Percentiles rank a stretch among this genome's conserved stretches.
Conservation (phyloP, 2,797 vertebrate genomes). For the Pseudopleuronectes americanus region DNA sequence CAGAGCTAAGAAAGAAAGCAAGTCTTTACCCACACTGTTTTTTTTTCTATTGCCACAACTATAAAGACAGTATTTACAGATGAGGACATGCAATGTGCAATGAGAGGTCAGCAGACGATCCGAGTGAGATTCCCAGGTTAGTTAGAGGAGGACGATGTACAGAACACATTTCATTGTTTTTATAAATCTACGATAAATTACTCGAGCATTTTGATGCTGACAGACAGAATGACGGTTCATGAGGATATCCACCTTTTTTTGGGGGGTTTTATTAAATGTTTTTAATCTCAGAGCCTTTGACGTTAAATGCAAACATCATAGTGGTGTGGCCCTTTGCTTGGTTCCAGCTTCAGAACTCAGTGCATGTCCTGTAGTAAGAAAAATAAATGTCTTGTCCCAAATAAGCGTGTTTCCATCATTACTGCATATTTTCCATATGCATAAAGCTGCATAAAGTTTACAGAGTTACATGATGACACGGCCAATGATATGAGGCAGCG, state of each 20-base stretch:
- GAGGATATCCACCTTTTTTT: conserved; percentile 4
- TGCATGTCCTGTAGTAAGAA: conserved; percentile 72
- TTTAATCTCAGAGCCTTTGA: conserved; percentile 30
- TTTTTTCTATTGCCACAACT: conserved; percentile 59
- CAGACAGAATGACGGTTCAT: background rate
- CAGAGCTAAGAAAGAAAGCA: conserved; percentile 50
- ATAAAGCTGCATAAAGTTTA: conserved; percentile 71
- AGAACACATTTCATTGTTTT: conserved; percentile 40
- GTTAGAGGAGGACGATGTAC: conserved; percentile 41
- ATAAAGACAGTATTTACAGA: conserved; percentile 81
- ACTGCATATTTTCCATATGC: conserved; percentile 70
- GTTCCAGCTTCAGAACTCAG: conserved; percentile 68
- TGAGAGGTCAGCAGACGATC: conserved; percentile 54
- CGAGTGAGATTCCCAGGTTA: conserved; percentile 30
- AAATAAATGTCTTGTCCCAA: conserved; percentile 71
- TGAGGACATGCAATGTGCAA: conserved; percentile 70
- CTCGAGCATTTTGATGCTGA: conserved; percentile 40
- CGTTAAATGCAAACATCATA: conserved; percentile 51
- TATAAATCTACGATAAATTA: conserved; percentile 22
- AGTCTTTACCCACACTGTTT: conserved; percentile 33
- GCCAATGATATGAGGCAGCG: conserved; percentile 50
- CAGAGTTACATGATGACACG: conserved; percentile 44
- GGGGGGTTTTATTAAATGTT: background rate
- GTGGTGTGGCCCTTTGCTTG: conserved; percentile 70
- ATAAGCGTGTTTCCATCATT: conserved; percentile 53